Base-by-base conservation (phyloP, 2,888 invertebrate species). In the Bellardia pandia region DNA sequence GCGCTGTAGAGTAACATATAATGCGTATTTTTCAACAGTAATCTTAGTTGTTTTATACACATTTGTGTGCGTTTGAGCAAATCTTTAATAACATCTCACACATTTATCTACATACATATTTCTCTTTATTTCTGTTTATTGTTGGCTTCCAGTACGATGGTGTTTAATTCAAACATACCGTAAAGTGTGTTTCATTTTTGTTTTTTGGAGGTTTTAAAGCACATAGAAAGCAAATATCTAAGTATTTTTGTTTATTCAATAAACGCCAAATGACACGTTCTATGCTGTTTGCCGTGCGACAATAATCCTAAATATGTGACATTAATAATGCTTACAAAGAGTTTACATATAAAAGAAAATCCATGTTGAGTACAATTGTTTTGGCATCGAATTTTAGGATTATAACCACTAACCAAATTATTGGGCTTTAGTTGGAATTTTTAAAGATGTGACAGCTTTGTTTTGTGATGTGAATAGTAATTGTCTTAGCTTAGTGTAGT, bases 241-340 rank as follows among this genome's bases (percentile, higher is more conserved):
- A 13, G 8, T 51, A 51, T 14, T 13, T 51, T 33, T 51, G 51
- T 69, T 69, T 69, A 16, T 69, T 30, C n/a, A 69, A 69, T 16
- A 53, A 53, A 69, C 53, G 51, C 16, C 30, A 33, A 53, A 69
- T 23, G 14, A 53, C 69, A 69, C 69, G 51, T 69, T 69, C 53
- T 14, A 69, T 3, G 3, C 23, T 23, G 56, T 56, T 56, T 56
- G 23, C 4, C 5, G 33, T 69, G 30, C 33, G 53, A 51, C 69
- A 33, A 30, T 69, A 42, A 30, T 48, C 37, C 42, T 42, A 16
- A 45, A 66, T 66, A 66, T 68, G 9, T 68, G 68, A 48, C 14
- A 14, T 30, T 48, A 13, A 48, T 68, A 30, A 48, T 42, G 66
- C 5, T 33, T 33, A 11, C 11, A 56, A 56, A 56, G 23, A 56